Evolutionary conservation across 2,888 invertebrate genomes (phyloP).

Genomic region (Orchesella flavescens): DNA sequence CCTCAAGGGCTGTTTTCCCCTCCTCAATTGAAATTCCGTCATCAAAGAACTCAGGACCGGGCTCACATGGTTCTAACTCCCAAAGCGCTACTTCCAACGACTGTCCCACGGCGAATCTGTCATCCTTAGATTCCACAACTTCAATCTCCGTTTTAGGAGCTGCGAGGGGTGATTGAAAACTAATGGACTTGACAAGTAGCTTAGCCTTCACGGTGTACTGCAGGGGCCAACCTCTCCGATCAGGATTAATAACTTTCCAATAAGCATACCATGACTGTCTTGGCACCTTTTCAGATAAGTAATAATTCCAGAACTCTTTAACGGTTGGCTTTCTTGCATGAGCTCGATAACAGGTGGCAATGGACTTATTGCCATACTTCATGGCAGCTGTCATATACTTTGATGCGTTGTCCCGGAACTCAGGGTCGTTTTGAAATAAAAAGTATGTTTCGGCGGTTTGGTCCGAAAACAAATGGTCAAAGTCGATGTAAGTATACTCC

Average conservation of each 20-base stretch:
- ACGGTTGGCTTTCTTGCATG: background rate
- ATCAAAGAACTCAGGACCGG: background rate
- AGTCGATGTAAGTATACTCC: too few species aligned
- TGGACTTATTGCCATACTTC: background rate
- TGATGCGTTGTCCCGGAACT: too few species aligned
- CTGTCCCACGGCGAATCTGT: background rate
- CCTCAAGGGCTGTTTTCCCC: background rate
- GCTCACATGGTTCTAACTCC: background rate
- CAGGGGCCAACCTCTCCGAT: conserved; percentile 33
- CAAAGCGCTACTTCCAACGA: background rate
- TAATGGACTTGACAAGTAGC: background rate
- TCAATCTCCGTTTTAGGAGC: background rate
- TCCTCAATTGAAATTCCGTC: conserved; percentile 1
- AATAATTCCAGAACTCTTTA: conserved; percentile 26
- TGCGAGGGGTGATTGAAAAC: background rate
- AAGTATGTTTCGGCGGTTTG: too few species aligned
- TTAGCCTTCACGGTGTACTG: conserved; percentile 8
- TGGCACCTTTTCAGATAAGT: background rate
- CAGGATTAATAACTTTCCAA: background rate
- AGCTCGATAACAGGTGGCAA: background rate
- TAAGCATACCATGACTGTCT: background rate
- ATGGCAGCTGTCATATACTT: too few species aligned
- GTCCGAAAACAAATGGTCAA: too few species aligned
- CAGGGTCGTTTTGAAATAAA: too few species aligned
- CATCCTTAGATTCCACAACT: background rate